These are phyloP conservation scores for Bostrychus sinensis DNA, from an alignment of 2,113 vertebrate genomes.

Conservation along the genomic window DNA sequence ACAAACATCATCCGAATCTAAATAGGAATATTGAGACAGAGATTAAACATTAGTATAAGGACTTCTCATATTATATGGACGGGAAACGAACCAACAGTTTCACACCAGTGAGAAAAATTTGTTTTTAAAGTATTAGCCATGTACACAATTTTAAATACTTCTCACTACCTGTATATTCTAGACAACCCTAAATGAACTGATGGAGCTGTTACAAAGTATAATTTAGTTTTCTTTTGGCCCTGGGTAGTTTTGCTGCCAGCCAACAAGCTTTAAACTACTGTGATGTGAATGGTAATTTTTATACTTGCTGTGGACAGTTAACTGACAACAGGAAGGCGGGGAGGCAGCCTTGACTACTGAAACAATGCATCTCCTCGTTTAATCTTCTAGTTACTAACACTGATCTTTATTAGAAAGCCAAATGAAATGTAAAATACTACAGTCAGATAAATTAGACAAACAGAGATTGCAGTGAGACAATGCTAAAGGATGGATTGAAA, in stretches of 20 bases:
- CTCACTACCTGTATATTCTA: too few species aligned
- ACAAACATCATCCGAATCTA: constrained; percentile 5
- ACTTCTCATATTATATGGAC: too few species aligned
- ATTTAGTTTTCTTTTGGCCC: constrained; percentile 15
- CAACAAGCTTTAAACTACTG: constrained; percentile 74
- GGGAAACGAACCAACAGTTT: too few species aligned
- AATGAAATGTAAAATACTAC: not conserved
- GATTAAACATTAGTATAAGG: not conserved
- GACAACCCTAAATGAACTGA: not conserved
- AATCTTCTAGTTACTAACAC: constrained; percentile 13
- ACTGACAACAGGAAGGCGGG: constrained; percentile 19
- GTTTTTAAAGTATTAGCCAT: too few species aligned
- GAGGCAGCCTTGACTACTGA: constrained; percentile 56
- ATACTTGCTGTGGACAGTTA: constrained; percentile 27
- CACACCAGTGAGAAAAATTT: too few species aligned
- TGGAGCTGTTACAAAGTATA: not conserved
- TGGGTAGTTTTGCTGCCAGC: constrained; percentile 52
- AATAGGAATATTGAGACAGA: constrained; percentile 9
- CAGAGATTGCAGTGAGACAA: constrained; percentile 11
- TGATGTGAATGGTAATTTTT: constrained; percentile 49
- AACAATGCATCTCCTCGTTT: constrained; percentile 34
- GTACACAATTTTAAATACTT: too few species aligned
- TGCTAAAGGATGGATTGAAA: constrained; percentile 15
- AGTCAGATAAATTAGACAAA: not conserved
- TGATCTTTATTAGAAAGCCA: constrained; percentile 2